These are phyloP conservation scores for Ctenopoma multispine DNA, from an alignment of 2,797 vertebrate genomes.

Conservation along the genomic window DNA sequence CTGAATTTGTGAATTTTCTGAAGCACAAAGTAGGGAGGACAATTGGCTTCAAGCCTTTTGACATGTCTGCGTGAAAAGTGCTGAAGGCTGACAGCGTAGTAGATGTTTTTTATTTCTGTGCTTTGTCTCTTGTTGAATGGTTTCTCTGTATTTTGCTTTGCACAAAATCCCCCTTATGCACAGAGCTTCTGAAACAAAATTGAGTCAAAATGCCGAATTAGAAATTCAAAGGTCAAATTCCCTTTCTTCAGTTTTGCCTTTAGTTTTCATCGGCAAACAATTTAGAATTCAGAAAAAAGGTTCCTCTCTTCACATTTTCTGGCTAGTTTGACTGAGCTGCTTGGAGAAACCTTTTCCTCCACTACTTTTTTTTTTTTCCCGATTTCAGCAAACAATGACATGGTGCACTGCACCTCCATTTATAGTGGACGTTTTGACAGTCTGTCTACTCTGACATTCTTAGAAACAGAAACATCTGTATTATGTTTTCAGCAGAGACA, in stretches of 20 bases:
- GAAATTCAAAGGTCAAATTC: not conserved
- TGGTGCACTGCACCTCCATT: not conserved
- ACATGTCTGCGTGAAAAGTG: slow-evolving; percentile 44
- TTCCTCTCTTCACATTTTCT: not conserved
- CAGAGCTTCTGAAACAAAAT: not conserved
- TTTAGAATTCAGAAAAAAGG: not conserved
- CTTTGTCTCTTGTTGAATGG: slow-evolving; percentile 9
- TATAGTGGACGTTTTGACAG: slow-evolving; percentile 14
- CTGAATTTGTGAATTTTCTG: slow-evolving; percentile 16
- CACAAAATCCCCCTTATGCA: not conserved
- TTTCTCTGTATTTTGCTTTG: slow-evolving; percentile 16
- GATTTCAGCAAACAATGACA: slow-evolving; percentile 30
- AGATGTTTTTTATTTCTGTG: slow-evolving; percentile 6
- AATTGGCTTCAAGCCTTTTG: slow-evolving; percentile 44
- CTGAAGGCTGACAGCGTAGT: slow-evolving; percentile 13
- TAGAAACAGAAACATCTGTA: not conserved
- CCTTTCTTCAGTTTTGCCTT: not conserved
- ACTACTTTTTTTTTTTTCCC: not conserved
- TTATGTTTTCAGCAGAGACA: not conserved
- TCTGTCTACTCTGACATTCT: not conserved
- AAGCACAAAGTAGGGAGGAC: slow-evolving; percentile 18
- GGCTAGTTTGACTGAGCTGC: not conserved
- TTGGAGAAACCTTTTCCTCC: not conserved
- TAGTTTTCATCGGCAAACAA: slow-evolving; percentile 13
- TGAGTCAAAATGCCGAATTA: not conserved